These are phyloP conservation scores for Morone chrysops DNA, from an alignment of 2,113 vertebrate genomes.

Conservation along the genomic window DNA sequence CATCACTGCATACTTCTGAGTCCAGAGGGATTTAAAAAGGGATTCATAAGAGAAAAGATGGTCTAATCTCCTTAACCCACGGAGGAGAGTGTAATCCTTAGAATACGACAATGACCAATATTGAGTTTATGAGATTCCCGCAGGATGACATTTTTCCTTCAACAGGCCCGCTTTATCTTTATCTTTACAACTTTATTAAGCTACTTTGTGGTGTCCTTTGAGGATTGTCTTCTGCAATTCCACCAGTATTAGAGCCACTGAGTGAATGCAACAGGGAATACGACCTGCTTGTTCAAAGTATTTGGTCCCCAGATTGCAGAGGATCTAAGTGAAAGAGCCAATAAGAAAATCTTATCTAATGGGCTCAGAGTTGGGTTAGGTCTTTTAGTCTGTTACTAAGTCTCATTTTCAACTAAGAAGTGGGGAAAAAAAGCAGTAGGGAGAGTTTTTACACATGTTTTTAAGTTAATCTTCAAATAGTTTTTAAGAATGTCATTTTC, in stretches of 20 bases:
- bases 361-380: neutral
- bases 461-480: neutral
- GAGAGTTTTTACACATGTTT: neutral
- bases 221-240: slow-evolving; percentile 36
- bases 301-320: slow-evolving; percentile 37
- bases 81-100: slow-evolving; percentile 37
- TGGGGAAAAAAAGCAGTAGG: neutral
- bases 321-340: slow-evolving; percentile 18
- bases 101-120: slow-evolving; percentile 40
- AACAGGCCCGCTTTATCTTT: slow-evolving; percentile 14
- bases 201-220: slow-evolving; percentile 51
- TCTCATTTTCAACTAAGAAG: neutral
- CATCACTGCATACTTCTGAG: slow-evolving; percentile 7
- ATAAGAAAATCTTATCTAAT: slow-evolving; percentile 21
- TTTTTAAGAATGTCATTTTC: neutral
- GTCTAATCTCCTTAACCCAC: slow-evolving; percentile 47
- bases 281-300: slow-evolving; percentile 28
- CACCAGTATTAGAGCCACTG: slow-evolving; percentile 15
- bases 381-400: slow-evolving; percentile 13
- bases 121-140: slow-evolving; percentile 40
- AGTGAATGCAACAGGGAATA: slow-evolving; percentile 19
- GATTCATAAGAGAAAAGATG: slow-evolving; percentile 34
- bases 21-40: slow-evolving; percentile 11
- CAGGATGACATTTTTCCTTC: slow-evolving; percentile 25
- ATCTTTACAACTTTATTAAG: slow-evolving; percentile 47